Evolutionary conservation across 2,113 vertebrate genomes (phyloP).

Genomic region (Lipophrys pholis): DNA sequence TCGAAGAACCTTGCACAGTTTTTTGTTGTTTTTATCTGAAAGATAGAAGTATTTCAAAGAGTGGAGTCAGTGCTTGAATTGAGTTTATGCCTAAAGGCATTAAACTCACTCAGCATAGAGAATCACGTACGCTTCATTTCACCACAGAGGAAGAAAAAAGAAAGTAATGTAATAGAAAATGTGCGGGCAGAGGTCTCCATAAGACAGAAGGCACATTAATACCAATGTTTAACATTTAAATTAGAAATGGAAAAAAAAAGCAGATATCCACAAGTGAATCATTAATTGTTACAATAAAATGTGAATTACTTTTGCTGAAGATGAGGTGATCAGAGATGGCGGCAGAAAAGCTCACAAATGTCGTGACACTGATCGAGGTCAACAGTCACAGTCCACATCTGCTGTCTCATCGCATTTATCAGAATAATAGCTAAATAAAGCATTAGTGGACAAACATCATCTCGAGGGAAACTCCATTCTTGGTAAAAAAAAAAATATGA

Average conservation of each 20-base stretch:
- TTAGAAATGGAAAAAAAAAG: neutral
- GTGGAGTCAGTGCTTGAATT: constrained; percentile 1
- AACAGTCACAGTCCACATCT: constrained; percentile 38
- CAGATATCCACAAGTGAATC: neutral
- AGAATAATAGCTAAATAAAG: constrained; percentile 16
- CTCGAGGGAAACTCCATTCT: neutral
- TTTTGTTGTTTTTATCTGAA: constrained; percentile 15
- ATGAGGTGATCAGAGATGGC: constrained; percentile 29
- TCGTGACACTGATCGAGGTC: constrained; percentile 22
- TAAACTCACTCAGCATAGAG: neutral
- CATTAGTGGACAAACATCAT: neutral
- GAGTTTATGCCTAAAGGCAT: neutral
- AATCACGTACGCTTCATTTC: neutral
- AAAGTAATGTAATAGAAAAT: neutral
- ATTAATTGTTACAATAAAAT: neutral
- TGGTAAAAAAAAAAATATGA: neutral
- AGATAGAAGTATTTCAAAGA: constrained; percentile 1
- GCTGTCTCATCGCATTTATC: constrained; percentile 22
- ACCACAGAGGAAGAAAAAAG: neutral
- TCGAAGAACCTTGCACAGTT: neutral
- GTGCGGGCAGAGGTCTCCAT: neutral
- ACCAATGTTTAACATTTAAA: neutral
- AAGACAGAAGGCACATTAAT: neutral
- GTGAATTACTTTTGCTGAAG: constrained; percentile 16
- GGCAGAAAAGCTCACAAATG: neutral